Conservation (phyloP, 2,888 invertebrate genomes). For the Lamellibrachia columna region DNA sequence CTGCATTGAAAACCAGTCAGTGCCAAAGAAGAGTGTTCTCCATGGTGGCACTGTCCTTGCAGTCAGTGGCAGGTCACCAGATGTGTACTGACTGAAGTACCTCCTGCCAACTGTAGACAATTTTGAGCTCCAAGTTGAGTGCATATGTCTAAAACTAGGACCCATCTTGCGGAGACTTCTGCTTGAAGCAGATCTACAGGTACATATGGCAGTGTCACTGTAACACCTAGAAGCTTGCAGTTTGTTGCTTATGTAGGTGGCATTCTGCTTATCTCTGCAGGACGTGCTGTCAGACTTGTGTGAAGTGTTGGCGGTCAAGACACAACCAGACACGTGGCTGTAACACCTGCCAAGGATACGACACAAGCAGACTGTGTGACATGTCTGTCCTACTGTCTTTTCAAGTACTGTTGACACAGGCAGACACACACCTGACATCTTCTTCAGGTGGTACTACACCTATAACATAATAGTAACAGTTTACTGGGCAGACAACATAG, state of each 20-base stretch:
- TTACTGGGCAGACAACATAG: not conserved
- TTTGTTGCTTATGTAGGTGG: not conserved
- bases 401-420: not conserved
- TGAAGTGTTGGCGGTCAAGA: not conserved
- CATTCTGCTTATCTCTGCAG: not conserved
- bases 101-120: not conserved
- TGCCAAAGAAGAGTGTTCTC: constrained; percentile 86
- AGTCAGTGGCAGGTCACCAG: not conserved
- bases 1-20: constrained; percentile 82
- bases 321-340: not conserved
- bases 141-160: not conserved
- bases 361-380: not conserved
- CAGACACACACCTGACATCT: not conserved
- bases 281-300: not conserved
- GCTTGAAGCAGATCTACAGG: not conserved
- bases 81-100: not conserved
- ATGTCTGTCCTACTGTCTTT: not conserved
- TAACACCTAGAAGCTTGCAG: not conserved
- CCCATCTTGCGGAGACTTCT: not conserved
- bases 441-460: not conserved
- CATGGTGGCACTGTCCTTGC: constrained; percentile 64
- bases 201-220: not conserved
- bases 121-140: not conserved
- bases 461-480: not conserved
- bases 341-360: not conserved